These are phyloP conservation scores for Oxyura jamaicensis DNA, from an alignment of 2,113 vertebrate genomes.

Conservation along the genomic window DNA sequence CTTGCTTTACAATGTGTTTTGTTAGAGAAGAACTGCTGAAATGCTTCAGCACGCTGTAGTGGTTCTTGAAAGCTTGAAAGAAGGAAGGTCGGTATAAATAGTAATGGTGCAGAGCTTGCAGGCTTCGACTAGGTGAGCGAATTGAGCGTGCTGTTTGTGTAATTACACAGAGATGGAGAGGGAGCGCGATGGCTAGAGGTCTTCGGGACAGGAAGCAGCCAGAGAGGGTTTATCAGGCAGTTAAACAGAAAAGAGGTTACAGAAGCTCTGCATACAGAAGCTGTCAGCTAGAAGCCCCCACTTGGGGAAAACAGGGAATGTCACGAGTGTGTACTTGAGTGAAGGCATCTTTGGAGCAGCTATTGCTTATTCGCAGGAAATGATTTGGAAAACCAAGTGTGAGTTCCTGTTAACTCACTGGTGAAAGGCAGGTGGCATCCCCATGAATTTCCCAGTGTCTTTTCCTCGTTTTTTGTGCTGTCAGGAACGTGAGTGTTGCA, in stretches of 20 bases:
- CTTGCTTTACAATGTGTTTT: background rate
- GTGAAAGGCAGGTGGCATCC: background rate
- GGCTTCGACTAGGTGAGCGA: background rate
- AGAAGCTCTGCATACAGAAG: fast-evolving
- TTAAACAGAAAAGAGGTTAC: background rate
- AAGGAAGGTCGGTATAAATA: background rate
- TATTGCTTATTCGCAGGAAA: background rate
- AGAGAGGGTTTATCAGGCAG: background rate
- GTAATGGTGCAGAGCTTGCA: background rate
- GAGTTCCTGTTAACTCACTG: background rate
- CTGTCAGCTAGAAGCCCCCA: background rate
- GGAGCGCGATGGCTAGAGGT: fast-evolving
- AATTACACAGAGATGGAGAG: fast-evolving
- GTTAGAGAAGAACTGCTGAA: background rate
- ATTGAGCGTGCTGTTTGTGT: background rate
- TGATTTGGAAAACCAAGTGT: background rate
- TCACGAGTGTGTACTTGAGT: fast-evolving
- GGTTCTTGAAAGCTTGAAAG: background rate
- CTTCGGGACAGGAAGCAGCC: background rate
- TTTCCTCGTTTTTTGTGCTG: background rate
- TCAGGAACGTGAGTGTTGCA: background rate
- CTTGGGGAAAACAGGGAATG: background rate
- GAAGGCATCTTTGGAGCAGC: background rate
- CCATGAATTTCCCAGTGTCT: background rate
- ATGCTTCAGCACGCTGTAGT: background rate